Percentiles rank a stretch among this genome's conserved stretches.
Conservation (phyloP, 2,113 vertebrate genomes). For the Mola mola region DNA sequence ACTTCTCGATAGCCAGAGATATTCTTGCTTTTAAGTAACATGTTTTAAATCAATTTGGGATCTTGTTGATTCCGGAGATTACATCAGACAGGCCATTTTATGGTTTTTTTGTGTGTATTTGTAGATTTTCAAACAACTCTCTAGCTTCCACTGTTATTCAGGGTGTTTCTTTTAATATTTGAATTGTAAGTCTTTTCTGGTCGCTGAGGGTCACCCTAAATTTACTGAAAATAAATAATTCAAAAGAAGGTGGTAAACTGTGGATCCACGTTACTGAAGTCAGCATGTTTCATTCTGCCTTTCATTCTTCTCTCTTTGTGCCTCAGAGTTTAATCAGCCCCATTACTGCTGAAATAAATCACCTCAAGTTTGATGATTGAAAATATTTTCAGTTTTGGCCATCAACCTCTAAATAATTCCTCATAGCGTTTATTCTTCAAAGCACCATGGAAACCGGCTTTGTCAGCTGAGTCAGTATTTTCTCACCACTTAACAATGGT, state of each 20-base stretch:
- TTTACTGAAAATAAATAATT: conserved; percentile 12
- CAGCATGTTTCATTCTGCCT: not conserved
- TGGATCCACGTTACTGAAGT: conserved; percentile 37
- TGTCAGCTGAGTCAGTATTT: conserved; percentile 17
- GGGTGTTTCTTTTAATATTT: too few relatives aligned
- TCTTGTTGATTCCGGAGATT: too few relatives aligned
- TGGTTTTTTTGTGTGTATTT: too few relatives aligned
- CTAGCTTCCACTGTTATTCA: too few relatives aligned
- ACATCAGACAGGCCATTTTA: too few relatives aligned
- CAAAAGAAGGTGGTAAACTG: conserved; percentile 24
- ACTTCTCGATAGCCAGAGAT: too few relatives aligned
- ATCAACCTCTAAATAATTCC: not conserved
- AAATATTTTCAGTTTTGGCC: not conserved
- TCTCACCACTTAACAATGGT: conserved; percentile 11
- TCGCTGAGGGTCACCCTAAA: conserved; percentile 19
- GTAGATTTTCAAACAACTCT: too few relatives aligned
- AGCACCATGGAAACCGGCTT: conserved; percentile 23
- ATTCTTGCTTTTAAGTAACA: too few relatives aligned
- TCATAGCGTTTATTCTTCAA: not conserved
- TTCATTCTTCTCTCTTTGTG: conserved; percentile 5
- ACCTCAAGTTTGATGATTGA: not conserved
- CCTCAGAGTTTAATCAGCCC: conserved; percentile 17
- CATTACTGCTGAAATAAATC: conserved; percentile 5
- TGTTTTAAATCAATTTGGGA: too few relatives aligned
- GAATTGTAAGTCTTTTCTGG: too few relatives aligned